phyloP scores from a whole-genome alignment of 2,797 vertebrate species.

The Podargus strigoides region DNA sequence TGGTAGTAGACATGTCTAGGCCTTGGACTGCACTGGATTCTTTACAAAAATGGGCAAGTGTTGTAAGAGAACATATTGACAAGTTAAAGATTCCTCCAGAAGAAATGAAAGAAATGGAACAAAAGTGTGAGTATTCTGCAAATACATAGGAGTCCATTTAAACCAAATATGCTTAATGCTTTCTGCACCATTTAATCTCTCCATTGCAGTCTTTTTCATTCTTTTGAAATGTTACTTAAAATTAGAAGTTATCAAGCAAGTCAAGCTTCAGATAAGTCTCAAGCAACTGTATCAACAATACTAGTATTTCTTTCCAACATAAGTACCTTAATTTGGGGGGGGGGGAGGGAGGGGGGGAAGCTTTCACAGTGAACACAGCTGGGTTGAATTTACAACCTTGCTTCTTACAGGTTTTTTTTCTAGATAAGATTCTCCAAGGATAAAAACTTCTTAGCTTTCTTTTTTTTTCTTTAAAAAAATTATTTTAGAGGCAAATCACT shows the following conservation, averaged over 20 bases:
- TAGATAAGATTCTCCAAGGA: not conserved
- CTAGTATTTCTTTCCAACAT: not conserved
- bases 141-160: not conserved
- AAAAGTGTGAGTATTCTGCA: conserved; percentile 84
- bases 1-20: conserved; percentile 94
- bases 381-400: not conserved
- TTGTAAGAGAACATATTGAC: conserved; percentile 94
- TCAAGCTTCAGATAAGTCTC: not conserved
- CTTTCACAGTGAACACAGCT: not conserved
- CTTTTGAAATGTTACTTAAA: not conserved
- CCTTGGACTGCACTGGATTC: conserved; percentile 97
- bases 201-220: not conserved
- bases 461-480: not conserved
- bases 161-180: not conserved
- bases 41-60: conserved; percentile 96
- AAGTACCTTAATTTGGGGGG: not conserved
- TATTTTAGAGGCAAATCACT: not conserved
- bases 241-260: not conserved
- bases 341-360: too few relatives aligned
- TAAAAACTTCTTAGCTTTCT: not conserved
- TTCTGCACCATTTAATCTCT: conserved; percentile 27
- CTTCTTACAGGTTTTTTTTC: not conserved
- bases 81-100: conserved; percentile 94
- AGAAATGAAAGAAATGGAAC: conserved; percentile 94
- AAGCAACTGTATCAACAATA: not conserved